phyloP scores from a whole-genome alignment of 1,140 invertebrate species.

The Diuraphis noxia region DNA sequence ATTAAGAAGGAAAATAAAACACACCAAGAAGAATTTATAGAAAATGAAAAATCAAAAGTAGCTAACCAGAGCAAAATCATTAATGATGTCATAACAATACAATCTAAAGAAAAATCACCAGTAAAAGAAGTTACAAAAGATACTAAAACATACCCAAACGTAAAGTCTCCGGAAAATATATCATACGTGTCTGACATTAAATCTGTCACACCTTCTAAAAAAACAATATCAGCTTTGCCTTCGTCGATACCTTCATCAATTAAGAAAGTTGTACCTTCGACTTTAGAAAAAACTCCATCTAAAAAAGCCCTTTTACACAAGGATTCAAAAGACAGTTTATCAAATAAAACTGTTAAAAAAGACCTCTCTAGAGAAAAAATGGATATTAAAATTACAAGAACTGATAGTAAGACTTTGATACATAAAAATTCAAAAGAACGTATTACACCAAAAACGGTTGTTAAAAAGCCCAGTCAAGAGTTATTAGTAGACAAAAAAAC shows the following conservation, averaged over 20 bases:
- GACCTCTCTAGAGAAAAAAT: constrained; percentile 42
- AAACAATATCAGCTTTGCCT: not conserved
- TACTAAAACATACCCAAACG: not conserved
- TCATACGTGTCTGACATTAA: not conserved
- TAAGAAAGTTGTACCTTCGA: constrained; percentile 26
- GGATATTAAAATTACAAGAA: constrained; percentile 32
- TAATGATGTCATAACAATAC: not conserved
- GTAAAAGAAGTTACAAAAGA: constrained; percentile 13
- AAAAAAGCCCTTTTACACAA: constrained; percentile 5
- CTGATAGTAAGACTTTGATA: constrained; percentile 9
- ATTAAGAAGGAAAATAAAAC: not conserved
- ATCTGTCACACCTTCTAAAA: constrained; percentile 19
- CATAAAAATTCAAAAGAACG: constrained; percentile 32
- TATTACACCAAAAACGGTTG: not conserved
- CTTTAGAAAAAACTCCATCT: constrained; percentile 41
- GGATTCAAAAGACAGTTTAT: not conserved
- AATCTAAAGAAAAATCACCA: constrained; percentile 38
- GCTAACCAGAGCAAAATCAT: not conserved
- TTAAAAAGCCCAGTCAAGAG: constrained; percentile 33
- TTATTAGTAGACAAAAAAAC: constrained; percentile 19
- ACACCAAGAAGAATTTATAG: not conserved
- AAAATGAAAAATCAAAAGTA: constrained; percentile 19
- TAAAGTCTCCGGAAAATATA: constrained; percentile 17
- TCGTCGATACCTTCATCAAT: not conserved
- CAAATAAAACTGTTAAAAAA: constrained; percentile 42